Evolutionary conservation across 53 echinoderm and acorn worm genomes (phyloP), one percentile per base, ranked within the genome.

Genomic region (Hippasteria phrygiana): DNA sequence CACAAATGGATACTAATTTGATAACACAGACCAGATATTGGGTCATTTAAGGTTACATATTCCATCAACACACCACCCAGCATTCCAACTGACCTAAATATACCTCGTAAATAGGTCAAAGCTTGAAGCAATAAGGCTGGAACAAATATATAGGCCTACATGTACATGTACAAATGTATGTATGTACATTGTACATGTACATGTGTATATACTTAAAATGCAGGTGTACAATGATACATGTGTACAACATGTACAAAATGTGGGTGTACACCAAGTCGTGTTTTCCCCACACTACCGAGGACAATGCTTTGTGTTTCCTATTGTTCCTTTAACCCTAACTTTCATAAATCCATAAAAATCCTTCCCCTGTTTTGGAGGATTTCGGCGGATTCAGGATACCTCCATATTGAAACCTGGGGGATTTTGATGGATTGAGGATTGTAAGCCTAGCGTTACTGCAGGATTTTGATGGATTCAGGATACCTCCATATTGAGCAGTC

Each of bases 81-180:
- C 84, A 84, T 84, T 66, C 84, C 84, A 35, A 29, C 84, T 84
- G 84, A 67, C 70, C 84, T 84, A 69, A 69, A 84, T 84, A 84
- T 70, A 70, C 70, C 50, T 36, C 11, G 63, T 36, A 84, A 69
- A 63, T 84, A 69, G 84, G 84, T 22, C 70, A 70, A 67, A 67
- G 84, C 67, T 69, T 84, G 84, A 84, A 70, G 84, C 50, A 69
- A 84, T 69, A 62, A 41, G 33, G 10, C 72, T 72, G 40, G 26
- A 46, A 42, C 74, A 74, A 59, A 34, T 79, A 50, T 79, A 36
- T 35, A 8, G 38, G 50, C 17, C 4, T 77, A 34, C 77, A 53
- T 33, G 77, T 53, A 43, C 41, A n/a, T 4, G 42, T 43, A 22
- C 9, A 73, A 20, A 8, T 41, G n/a, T 4, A 43, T 4, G 35